Evolutionary conservation across 1,140 invertebrate genomes (phyloP).

Genomic region (Papilio glaucus): DNA sequence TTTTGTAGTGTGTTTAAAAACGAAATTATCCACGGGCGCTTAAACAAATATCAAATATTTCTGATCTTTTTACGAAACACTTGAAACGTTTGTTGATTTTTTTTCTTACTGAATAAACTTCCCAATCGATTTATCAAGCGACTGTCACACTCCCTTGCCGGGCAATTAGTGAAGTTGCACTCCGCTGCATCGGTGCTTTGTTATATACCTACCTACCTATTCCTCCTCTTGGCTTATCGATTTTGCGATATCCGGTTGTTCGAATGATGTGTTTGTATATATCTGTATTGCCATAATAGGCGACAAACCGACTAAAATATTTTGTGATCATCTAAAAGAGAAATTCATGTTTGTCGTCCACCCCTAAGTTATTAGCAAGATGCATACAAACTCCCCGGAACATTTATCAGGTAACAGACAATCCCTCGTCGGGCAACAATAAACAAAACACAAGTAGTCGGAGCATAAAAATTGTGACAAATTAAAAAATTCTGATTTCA

Average conservation of each 20-base stretch:
- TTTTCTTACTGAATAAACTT: conserved; percentile 65
- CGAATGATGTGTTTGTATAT: background rate
- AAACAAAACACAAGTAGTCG: too few species aligned
- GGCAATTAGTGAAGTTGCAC: conserved; percentile 73
- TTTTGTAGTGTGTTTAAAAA: too few species aligned
- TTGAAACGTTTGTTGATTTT: background rate
- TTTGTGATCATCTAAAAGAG: too few species aligned
- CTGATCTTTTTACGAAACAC: background rate
- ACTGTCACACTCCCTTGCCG: conserved; percentile 60
- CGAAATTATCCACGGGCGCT: too few species aligned
- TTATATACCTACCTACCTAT: background rate
- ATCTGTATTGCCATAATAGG: background rate
- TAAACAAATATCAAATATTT: too few species aligned
- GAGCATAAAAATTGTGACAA: too few species aligned
- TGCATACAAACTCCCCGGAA: too few species aligned
- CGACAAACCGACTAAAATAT: background rate
- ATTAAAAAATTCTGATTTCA: too few species aligned
- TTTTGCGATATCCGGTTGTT: conserved; percentile 7
- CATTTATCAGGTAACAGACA: too few species aligned
- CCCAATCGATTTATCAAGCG: conserved; percentile 67
- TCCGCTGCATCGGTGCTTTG: conserved; percentile 50
- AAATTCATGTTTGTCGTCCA: too few species aligned
- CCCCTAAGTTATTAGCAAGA: too few species aligned
- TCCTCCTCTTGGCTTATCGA: background rate
- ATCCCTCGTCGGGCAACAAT: too few species aligned